Base-by-base conservation (phyloP, 2,113 vertebrate species). In the Nothobranchius kuhntae region DNA sequence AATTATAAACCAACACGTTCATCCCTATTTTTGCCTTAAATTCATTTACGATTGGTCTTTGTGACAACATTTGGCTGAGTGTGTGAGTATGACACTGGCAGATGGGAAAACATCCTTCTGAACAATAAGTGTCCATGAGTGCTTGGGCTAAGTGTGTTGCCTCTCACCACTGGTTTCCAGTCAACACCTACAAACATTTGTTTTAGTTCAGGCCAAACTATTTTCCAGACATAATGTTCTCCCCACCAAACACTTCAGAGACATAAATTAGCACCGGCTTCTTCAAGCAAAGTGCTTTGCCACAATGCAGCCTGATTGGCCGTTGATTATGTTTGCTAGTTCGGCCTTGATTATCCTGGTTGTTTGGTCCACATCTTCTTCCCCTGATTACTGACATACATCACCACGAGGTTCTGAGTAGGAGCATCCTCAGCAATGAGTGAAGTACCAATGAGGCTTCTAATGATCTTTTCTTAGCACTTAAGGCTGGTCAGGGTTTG, bases 291-390 rank as follows among this genome's bases (percentile, higher is more conserved):
- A 54, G 61, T 44, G 56, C 48, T 78, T 79, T 58, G 64, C 48
- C 76, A 85, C 80, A 86, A 84, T 85, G 14, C 60, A 40, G 57
- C 30, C 55, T 88, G 87, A 90, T 90, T 88, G 69, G 58, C 51
- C 1, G 30, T 65, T 87, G 84, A 89, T 88, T 87, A 84, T 73
- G 75, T 86, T 87, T 89, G 77, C 74, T 83, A 74, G 62, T 73
- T 81, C 73, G 78, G 78, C 67, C 65, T 71, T 76, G 81, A 87
- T 87, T 81, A 88, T 60, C 68, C 36, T 24, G n/a, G 51, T 65
- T 76, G 64, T 72, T 81, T 68, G 61, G 69, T 51, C 53, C 35
- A 51, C 80, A 50, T 81, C 70, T 58, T 71, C 51, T 77, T 21
- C 60, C 47, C 65, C 71, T 80, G 80, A 87, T 85, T 86, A 64